A percentile compares a stretch with the other conserved stretches of the same genome.
Conservation (phyloP, 1,140 invertebrate species). For the Heliconius congener region DNA sequence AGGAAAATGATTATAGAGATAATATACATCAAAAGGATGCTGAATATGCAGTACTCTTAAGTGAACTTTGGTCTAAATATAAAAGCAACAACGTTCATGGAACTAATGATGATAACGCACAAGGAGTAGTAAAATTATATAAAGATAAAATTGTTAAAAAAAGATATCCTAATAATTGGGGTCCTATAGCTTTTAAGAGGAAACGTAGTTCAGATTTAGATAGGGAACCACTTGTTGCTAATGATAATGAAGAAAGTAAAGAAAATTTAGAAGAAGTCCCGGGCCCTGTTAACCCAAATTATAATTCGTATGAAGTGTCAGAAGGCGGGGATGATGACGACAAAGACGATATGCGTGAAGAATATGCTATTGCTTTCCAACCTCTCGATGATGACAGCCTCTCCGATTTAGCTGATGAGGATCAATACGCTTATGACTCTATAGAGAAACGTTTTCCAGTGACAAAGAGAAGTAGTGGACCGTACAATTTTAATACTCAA, state of each 20-base stretch:
- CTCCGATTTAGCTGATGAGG: conserved; percentile 69
- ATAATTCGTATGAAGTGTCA: conserved; percentile 67
- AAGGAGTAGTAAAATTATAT: conserved; percentile 72
- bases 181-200: conserved; percentile 77
- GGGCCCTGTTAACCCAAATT: conserved; percentile 66
- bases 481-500: conserved; percentile 71
- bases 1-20: conserved; percentile 60
- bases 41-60: conserved; percentile 81
- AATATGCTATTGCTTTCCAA: conserved; percentile 81
- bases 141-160: conserved; percentile 78
- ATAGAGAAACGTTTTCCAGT: conserved; percentile 84
- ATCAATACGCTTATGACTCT: conserved; percentile 69
- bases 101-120: conserved; percentile 56
- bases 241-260: conserved; percentile 62
- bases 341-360: conserved; percentile 78
- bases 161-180: conserved; percentile 73
- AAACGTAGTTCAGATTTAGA: conserved; percentile 74
- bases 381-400: conserved; percentile 80
- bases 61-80: conserved; percentile 84
- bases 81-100: conserved; percentile 76
- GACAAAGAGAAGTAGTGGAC: conserved; percentile 83
- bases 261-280: conserved; percentile 57
- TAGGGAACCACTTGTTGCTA: conserved; percentile 48
- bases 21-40: conserved; percentile 75
- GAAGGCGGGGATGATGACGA: conserved; percentile 70